Conservation (phyloP, 2,113 vertebrate species). For the Lipophrys pholis region DNA sequence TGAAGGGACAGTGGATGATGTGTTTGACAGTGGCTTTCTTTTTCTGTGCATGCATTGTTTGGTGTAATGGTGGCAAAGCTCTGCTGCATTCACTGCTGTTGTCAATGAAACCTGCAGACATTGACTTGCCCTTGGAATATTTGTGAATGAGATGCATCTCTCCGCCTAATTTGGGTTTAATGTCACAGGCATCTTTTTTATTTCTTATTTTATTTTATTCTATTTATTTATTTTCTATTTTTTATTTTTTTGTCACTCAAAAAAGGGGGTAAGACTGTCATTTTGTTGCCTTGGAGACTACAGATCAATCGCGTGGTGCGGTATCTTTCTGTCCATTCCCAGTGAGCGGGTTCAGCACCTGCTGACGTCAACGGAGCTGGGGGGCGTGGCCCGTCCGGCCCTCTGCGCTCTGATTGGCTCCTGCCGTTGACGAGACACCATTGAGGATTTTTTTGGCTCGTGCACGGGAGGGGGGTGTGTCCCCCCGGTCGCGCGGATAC, state of each 20-base stretch:
- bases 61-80: not conserved
- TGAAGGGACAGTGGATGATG: too few relatives aligned
- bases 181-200: conserved; percentile 41
- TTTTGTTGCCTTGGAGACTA: conserved; percentile 73
- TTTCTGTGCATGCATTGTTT: not conserved
- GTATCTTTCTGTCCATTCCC: conserved; percentile 46
- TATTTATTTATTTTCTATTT: too few relatives aligned
- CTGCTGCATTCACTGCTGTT: conserved; percentile 51
- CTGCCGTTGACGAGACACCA: conserved; percentile 61
- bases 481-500: conserved; percentile 41
- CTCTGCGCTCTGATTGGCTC: conserved; percentile 71
- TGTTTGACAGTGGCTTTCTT: too few relatives aligned
- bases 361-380: conserved; percentile 68
- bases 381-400: conserved; percentile 1
- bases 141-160: conserved; percentile 61
- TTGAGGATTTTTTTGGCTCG: conserved; percentile 73
- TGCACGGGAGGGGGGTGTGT: conserved; percentile 64
- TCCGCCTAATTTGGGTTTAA: conserved; percentile 52
- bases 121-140: conserved; percentile 71
- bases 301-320: conserved; percentile 70
- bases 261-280: conserved; percentile 41
- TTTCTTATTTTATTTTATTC: too few relatives aligned
- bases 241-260: conserved; percentile 53
- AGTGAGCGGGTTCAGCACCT: conserved; percentile 51
- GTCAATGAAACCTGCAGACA: conserved; percentile 17